Conservation (phyloP, 2,797 vertebrate genomes). For the Natrix natrix region DNA sequence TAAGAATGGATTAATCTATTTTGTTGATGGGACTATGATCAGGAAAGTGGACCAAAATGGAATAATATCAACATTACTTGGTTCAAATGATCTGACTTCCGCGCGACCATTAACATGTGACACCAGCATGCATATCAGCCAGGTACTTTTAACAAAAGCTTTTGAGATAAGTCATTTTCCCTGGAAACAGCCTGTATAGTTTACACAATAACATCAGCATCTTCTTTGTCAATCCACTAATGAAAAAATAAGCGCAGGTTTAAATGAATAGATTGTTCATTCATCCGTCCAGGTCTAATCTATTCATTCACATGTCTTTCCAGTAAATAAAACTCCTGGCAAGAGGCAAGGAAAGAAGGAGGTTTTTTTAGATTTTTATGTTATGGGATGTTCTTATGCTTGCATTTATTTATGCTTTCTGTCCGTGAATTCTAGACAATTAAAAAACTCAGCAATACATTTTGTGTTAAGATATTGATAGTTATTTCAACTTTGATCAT, state of each 20-base stretch:
- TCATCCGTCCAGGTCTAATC: neutral
- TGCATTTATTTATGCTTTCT: neutral
- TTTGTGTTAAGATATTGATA: neutral
- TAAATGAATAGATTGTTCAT: neutral
- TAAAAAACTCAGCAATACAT: neutral
- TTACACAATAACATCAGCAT: neutral
- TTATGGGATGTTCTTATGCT: neutral
- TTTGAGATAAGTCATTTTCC: neutral
- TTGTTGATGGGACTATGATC: slow-evolving; percentile 96
- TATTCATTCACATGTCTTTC: neutral
- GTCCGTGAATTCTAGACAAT: neutral
- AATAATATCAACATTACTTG: slow-evolving; percentile 94
- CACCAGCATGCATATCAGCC: slow-evolving; percentile 95
- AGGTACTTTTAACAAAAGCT: slow-evolving; percentile 75
- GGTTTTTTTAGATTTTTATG: neutral
- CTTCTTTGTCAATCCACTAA: neutral
- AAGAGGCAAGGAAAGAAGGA: neutral
- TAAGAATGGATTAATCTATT: slow-evolving; percentile 95
- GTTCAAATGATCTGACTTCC: slow-evolving; percentile 95
- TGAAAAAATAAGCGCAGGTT: neutral
- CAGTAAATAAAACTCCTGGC: neutral
- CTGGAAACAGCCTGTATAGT: neutral
- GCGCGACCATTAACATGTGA: slow-evolving; percentile 94
- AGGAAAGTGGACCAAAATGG: slow-evolving; percentile 96
- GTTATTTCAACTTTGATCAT: neutral